phyloP scores from a whole-genome alignment of 1,140 invertebrate genomes.

The Sminthurinus signatus region DNA sequence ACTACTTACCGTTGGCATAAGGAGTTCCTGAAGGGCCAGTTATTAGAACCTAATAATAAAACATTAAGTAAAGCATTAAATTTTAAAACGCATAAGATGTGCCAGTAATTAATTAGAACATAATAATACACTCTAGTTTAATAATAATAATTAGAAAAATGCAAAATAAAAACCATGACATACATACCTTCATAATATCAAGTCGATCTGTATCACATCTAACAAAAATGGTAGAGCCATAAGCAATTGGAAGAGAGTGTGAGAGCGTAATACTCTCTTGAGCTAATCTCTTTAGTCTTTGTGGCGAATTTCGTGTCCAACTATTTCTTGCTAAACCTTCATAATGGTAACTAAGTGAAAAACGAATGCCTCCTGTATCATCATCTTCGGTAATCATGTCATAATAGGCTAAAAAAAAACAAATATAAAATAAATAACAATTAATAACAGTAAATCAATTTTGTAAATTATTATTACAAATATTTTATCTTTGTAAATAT shows the following conservation, averaged over 20 bases:
- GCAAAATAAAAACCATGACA: no score
- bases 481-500: no score
- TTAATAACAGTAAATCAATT: conserved; percentile 5
- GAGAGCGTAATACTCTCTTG: conserved; percentile 95
- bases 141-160: no score
- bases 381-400: conserved; percentile 79
- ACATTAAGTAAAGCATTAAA: background rate
- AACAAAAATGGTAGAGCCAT: conserved; percentile 91
- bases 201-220: conserved; percentile 87
- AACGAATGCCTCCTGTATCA: conserved; percentile 66
- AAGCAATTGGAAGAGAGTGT: conserved; percentile 84
- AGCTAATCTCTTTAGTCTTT: conserved; percentile 82
- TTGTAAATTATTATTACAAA: conserved; percentile 2
- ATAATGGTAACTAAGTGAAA: conserved; percentile 85
- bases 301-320: conserved; percentile 67
- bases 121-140: no score
- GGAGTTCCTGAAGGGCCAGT: conserved; percentile 84
- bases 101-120: no score
- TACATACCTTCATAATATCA: conserved; percentile 86
- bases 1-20: conserved; percentile 61
- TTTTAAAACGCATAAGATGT: no score
- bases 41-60: conserved; percentile 67
- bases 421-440: conserved; percentile 15
- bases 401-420: conserved; percentile 63
- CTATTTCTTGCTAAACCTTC: conserved; percentile 80